These are phyloP conservation scores for Octopus sinensis DNA, from an alignment of 1,140 invertebrate genomes.

Conservation along the genomic window DNA sequence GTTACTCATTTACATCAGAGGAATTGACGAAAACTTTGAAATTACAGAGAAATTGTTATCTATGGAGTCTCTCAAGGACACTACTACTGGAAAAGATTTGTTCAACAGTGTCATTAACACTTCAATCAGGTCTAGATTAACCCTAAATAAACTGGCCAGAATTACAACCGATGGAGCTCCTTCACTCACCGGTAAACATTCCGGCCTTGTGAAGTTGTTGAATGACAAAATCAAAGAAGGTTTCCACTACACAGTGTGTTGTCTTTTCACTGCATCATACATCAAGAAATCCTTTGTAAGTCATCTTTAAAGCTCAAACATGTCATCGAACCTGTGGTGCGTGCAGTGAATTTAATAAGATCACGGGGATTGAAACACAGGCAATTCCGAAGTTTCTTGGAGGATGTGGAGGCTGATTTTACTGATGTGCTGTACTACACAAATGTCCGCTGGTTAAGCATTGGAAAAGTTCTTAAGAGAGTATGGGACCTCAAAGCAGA, in stretches of 20 bases:
- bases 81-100: background rate
- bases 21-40: background rate
- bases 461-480: too few species aligned
- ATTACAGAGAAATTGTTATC: background rate
- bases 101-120: background rate
- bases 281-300: background rate
- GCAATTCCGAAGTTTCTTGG: too few species aligned
- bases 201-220: too few species aligned
- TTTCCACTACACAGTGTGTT: background rate
- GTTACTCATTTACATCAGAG: constrained; percentile 3
- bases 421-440: too few species aligned
- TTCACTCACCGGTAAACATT: background rate
- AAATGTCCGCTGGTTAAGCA: too few species aligned
- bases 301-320: background rate
- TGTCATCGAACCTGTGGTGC: too few species aligned
- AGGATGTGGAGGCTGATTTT: too few species aligned
- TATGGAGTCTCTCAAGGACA: background rate
- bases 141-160: background rate
- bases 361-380: too few species aligned
- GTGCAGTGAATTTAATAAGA: too few species aligned
- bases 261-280: background rate
- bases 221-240: background rate
- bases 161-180: background rate
- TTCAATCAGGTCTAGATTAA: background rate
- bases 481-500: too few species aligned